phyloP scores from a whole-genome alignment of 2,888 invertebrate species.

The Aporophyla nigra region DNA sequence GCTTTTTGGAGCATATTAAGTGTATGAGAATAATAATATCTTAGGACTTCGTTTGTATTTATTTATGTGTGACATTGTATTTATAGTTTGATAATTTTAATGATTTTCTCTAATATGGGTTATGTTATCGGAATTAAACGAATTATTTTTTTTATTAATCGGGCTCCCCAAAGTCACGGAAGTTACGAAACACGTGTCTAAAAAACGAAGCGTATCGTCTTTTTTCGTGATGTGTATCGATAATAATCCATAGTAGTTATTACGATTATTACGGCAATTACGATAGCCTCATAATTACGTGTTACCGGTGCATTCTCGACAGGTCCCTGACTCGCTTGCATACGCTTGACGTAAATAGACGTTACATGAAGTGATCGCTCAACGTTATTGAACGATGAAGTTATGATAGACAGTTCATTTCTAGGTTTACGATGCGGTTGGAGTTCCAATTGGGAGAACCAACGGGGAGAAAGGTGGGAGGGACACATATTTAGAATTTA shows the following conservation, averaged over 20 bases:
- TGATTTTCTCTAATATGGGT: too few relatives aligned
- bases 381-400: constrained; percentile 30
- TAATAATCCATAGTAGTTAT: constrained; percentile 45
- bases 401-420: constrained; percentile 34
- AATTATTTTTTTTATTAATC: too few relatives aligned
- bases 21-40: too few relatives aligned
- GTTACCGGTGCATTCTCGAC: constrained; percentile 46
- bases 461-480: constrained; percentile 24
- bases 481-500: not conserved
- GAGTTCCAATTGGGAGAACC: not conserved
- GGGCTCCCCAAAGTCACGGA: not conserved
- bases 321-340: constrained; percentile 60
- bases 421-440: constrained; percentile 42
- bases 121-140: too few relatives aligned
- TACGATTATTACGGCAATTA: constrained; percentile 48
- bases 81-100: too few relatives aligned
- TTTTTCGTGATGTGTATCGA: constrained; percentile 49
- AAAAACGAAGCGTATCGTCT: constrained; percentile 23
- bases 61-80: too few relatives aligned
- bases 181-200: constrained; percentile 9
- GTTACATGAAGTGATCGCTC: constrained; percentile 41
- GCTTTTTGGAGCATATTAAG: not conserved
- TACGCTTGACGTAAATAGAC: constrained; percentile 41
- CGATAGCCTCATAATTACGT: constrained; percentile 52
- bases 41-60: too few relatives aligned